Percentiles rank a stretch among this genome's conserved stretches.
Conservation (phyloP, 1,140 invertebrate genomes). For the Zophobas atratus region DNA sequence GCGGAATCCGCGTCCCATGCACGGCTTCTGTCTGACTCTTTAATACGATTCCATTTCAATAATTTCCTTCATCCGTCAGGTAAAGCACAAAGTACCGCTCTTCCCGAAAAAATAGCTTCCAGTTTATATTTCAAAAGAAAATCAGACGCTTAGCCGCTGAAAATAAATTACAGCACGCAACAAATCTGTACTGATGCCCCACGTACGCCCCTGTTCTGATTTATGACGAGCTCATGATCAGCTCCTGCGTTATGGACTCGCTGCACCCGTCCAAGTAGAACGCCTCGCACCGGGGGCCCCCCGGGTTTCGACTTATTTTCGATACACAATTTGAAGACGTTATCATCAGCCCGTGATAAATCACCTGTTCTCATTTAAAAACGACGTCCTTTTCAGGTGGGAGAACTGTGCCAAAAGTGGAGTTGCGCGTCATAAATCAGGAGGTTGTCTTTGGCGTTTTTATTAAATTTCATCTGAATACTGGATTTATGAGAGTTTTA, state of each 20-base stretch:
- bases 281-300: neutral
- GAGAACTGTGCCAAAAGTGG: conserved; percentile 44
- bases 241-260: neutral
- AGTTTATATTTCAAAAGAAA: conserved; percentile 42
- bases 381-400: conserved; percentile 34
- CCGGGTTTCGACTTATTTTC: conserved; percentile 10
- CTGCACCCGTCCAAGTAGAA: neutral
- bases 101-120: conserved; percentile 6
- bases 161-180: conserved; percentile 39
- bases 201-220: conserved; percentile 21
- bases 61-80: neutral
- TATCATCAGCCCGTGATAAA: conserved; percentile 21
- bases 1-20: neutral
- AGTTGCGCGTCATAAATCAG: conserved; percentile 38
- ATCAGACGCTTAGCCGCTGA: neutral
- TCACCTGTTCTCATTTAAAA: conserved; percentile 41
- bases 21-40: neutral
- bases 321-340: conserved; percentile 25
- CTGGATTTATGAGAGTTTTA: conserved; percentile 47
- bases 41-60: neutral
- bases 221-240: conserved; percentile 27
- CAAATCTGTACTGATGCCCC: conserved; percentile 14
- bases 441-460: conserved; percentile 47
- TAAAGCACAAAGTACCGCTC: neutral
- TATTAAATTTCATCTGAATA: conserved; percentile 46